Conservation (phyloP, 2,888 invertebrate genomes). For the Drosophila conformis region DNA sequence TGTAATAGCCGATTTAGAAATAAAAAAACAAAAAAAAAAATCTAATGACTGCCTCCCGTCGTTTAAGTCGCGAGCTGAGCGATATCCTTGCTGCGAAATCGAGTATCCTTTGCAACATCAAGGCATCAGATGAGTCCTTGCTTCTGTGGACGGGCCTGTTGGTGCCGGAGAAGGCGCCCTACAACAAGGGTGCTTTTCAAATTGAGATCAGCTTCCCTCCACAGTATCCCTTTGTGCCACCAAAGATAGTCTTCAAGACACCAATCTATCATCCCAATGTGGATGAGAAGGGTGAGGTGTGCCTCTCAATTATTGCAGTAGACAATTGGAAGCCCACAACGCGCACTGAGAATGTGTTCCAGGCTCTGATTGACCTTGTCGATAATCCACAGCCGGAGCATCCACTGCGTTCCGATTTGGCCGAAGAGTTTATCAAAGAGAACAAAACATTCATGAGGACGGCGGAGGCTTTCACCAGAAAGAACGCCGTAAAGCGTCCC, state of each 20-base stretch:
- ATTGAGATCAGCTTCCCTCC: conserved; percentile 99
- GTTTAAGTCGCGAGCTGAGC: conserved; percentile 90
- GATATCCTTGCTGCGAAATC: conserved; percentile 91
- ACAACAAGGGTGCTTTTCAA: conserved; percentile 99
- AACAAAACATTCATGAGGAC: conserved; percentile 98
- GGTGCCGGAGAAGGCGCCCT: conserved; percentile 98
- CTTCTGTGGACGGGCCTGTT: conserved; percentile 98
- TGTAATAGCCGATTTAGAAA: conserved; percentile 26
- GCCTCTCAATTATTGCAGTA: conserved; percentile 97
- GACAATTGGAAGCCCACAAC: conserved; percentile 99
- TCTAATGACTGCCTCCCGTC: conserved; percentile 78
- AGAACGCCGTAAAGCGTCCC: conserved; percentile 98
- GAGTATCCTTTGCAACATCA: conserved; percentile 96
- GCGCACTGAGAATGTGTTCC: conserved; percentile 99
- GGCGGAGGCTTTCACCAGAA: conserved; percentile 99
- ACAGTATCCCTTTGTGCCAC: conserved; percentile 99
- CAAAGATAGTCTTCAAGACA: conserved; percentile 98
- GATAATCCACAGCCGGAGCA: conserved; percentile 99
- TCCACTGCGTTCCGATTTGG: conserved; percentile 97
- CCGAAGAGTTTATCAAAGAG: conserved; percentile 98
- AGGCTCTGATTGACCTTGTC: conserved; percentile 97
- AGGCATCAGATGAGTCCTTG: conserved; percentile 97
- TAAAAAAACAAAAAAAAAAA: conserved; percentile 13
- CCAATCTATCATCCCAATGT: conserved; percentile 99
- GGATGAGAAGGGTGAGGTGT: conserved; percentile 99